Percentiles rank a stretch among this genome's conserved stretches.
Evolutionary conservation across 2,888 invertebrate species (phyloP).

Genomic region (Apamea anceps): DNA sequence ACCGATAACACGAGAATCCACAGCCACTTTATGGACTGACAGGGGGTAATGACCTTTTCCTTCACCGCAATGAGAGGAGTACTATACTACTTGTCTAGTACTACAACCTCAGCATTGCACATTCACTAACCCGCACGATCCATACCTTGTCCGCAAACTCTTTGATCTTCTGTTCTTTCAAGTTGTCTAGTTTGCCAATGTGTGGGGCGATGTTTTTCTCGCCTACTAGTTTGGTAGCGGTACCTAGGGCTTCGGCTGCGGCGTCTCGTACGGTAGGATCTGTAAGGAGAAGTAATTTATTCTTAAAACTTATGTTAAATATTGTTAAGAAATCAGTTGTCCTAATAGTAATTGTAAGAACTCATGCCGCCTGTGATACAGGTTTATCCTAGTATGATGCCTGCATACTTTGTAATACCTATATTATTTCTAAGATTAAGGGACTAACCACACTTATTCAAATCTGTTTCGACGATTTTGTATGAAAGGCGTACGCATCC

Average conservation of each 20-base stretch:
- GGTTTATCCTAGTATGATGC: too few species aligned
- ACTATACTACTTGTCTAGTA: constrained; percentile 40
- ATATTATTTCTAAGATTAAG: too few species aligned
- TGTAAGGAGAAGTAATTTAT: constrained; percentile 64
- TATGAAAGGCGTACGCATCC: too few species aligned
- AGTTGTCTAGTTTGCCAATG: constrained; percentile 96
- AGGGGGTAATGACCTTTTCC: not conserved
- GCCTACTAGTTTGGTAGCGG: constrained; percentile 97
- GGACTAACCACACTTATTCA: too few species aligned
- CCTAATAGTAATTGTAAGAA: too few species aligned
- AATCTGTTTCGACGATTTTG: too few species aligned
- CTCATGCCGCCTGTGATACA: too few species aligned
- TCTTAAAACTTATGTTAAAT: too few species aligned
- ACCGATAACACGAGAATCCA: not conserved
- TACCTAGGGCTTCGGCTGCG: constrained; percentile 98
- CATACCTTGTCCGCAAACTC: constrained; percentile 96
- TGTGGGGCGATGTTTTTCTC: constrained; percentile 97
- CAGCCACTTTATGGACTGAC: not conserved
- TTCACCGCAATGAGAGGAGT: constrained; percentile 47
- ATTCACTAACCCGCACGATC: constrained; percentile 47
- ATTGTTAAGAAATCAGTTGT: too few species aligned
- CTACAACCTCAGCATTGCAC: constrained; percentile 44
- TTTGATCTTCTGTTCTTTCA: constrained; percentile 98
- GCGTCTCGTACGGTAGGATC: constrained; percentile 98
- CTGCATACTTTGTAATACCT: too few species aligned